phyloP scores from a whole-genome alignment of 2,113 vertebrate species.

The Megaceryle maxima region DNA sequence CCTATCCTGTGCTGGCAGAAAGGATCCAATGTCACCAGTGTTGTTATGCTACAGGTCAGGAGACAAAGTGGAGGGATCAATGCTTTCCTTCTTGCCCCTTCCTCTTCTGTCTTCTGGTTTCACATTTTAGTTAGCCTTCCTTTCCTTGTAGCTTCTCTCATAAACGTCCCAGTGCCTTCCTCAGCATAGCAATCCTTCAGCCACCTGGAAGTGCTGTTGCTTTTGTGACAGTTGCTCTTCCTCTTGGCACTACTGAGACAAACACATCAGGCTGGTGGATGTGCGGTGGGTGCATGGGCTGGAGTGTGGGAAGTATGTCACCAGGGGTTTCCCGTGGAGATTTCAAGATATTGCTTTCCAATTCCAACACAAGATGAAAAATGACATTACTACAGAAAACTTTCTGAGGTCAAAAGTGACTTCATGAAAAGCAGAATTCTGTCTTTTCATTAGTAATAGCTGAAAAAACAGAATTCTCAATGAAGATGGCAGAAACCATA shows the following conservation, averaged over 20 bases:
- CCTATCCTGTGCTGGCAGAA: background rate
- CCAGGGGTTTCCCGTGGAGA: background rate
- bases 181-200: background rate
- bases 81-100: background rate
- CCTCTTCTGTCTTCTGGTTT: background rate
- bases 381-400: background rate
- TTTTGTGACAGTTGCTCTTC: background rate
- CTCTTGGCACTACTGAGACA: background rate
- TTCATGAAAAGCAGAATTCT: background rate
- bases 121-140: background rate
- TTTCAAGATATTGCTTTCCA: background rate
- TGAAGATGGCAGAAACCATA: background rate
- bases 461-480: background rate
- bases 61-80: background rate
- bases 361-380: background rate
- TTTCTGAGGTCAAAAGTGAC: background rate
- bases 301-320: background rate
- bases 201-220: background rate
- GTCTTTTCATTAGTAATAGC: background rate
- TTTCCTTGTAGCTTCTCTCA: background rate
- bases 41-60: background rate
- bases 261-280: accelerated
- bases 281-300: accelerated
- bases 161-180: accelerated
- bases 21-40: background rate